phyloP scores from a whole-genome alignment of 2,113 vertebrate genomes.

The Oceanodroma tethys region DNA sequence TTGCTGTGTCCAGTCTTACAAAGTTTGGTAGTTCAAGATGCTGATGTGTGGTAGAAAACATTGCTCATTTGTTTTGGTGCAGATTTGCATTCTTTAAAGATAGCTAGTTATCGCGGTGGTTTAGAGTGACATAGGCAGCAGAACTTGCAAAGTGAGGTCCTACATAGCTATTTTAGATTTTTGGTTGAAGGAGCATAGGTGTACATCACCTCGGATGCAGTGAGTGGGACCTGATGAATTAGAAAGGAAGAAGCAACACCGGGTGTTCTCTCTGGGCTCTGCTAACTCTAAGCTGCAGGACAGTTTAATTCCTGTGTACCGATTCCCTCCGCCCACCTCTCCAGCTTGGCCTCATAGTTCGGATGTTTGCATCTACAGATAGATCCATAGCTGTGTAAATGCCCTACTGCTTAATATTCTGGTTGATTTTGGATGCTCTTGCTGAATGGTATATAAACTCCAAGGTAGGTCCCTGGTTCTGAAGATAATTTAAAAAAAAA shows the following conservation, averaged over 20 bases:
- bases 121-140: background rate
- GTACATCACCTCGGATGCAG: background rate
- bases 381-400: background rate
- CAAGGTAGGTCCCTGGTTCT: background rate
- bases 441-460: background rate
- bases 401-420: background rate
- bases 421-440: background rate
- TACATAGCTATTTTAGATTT: fast-evolving
- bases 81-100: background rate
- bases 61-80: background rate
- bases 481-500: background rate
- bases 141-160: background rate
- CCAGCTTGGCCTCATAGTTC: background rate
- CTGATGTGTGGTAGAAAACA: background rate
- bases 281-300: background rate
- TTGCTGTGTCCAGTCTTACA: background rate
- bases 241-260: background rate
- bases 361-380: background rate
- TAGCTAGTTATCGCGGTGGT: background rate
- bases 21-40: background rate
- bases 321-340: background rate
- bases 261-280: background rate
- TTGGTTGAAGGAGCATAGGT: background rate
- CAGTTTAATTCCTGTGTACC: background rate
- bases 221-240: background rate